Base-by-base conservation (phyloP, 2,888 invertebrate genomes). In the Nemotelus pantherinus region DNA sequence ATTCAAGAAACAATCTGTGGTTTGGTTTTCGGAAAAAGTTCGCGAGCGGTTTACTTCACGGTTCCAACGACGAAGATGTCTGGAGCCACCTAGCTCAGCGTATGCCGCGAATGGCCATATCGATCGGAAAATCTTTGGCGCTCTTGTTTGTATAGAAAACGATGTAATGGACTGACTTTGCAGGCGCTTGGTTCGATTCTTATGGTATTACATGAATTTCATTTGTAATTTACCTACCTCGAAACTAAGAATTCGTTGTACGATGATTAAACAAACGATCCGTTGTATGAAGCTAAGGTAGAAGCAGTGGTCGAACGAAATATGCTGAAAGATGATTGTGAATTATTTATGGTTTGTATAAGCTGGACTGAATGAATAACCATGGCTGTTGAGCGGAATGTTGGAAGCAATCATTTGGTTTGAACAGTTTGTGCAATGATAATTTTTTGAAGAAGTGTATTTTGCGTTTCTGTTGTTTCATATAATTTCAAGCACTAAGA, bases 341-440 rank as follows among this genome's bases (percentile, higher is more conserved):
- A 74, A 74, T 74, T 74, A 74, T 74, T 74, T 74, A 74, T 74
- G 74, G 47, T 60, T 74, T 74, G 55, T 65, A 7, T n/a, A 44
- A 44, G 45, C 45, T 64, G 63, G 25, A 25, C 25, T 25, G 25
- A 25, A 25, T 25, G 25, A 25, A 25, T 25, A 25, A 25, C 25
- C 25, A 25, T 25, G 25, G 25, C 25, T 25, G 25, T 25, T 25
- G 25, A 25, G 25, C 25, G 0, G 25, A 25, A 25, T 25, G 25
- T 25, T 25, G 10, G 25, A 25, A 41, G 63, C 41, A 57, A 6
- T 10, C 53, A 9, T 9, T 6, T 9, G 58, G 58, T 58, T 5
- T 7, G 25, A 41, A 63, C 64, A 44, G 43, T 9, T 64, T 64
- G 64, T 44, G 45, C 43, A 2, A 45, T 9, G n/a, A 64, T 25